These are phyloP conservation scores for Acronicta leporina DNA, from an alignment of 2,888 invertebrate genomes.

Conservation along the genomic window DNA sequence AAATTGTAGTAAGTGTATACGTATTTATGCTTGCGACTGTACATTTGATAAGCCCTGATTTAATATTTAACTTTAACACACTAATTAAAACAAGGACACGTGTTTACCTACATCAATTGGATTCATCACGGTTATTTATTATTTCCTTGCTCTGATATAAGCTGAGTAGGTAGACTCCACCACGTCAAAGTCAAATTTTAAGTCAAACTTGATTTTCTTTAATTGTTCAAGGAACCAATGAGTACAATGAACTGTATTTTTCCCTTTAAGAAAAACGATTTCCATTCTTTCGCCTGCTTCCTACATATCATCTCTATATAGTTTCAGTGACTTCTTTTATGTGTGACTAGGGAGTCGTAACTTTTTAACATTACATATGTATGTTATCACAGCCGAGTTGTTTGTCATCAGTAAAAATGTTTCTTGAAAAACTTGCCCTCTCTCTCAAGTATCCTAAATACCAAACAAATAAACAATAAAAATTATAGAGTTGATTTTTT, in stretches of 20 bases:
- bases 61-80: too few relatives aligned
- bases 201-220: too few relatives aligned
- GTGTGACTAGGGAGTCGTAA: constrained; percentile 33
- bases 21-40: too few relatives aligned
- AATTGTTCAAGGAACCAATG: too few relatives aligned
- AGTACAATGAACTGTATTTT: too few relatives aligned
- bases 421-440: neutral
- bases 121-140: constrained; percentile 1
- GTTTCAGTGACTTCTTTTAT: constrained; percentile 31
- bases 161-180: neutral
- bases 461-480: too few relatives aligned
- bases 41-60: neutral
- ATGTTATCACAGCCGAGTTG: constrained; percentile 12
- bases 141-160: neutral
- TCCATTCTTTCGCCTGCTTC: constrained; percentile 17
- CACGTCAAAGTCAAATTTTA: too few relatives aligned
- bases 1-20: too few relatives aligned
- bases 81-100: too few relatives aligned
- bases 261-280: constrained; percentile 18
- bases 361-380: constrained; percentile 22
- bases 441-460: neutral
- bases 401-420: constrained; percentile 6
- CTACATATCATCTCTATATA: constrained; percentile 32
- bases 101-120: neutral
- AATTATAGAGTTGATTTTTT: too few relatives aligned